These are phyloP conservation scores for Amphipyra berbera DNA, from an alignment of 2,888 invertebrate species.

Conservation along the genomic window DNA sequence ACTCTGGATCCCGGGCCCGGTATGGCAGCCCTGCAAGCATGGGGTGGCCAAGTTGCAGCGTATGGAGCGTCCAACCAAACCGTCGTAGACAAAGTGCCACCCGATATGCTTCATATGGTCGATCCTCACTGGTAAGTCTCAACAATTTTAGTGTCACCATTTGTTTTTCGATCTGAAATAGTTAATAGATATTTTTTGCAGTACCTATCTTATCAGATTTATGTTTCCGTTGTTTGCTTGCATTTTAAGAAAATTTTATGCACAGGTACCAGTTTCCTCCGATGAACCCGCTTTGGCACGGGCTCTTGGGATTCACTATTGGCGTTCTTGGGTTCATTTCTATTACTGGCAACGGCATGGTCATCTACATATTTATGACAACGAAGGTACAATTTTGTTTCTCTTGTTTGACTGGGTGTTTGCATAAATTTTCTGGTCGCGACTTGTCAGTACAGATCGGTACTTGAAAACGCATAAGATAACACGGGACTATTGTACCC, in stretches of 20 bases:
- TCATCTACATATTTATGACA: constrained; percentile 93
- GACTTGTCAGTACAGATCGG: too few species aligned
- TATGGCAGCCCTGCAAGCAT: constrained; percentile 83
- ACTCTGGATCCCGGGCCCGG: constrained; percentile 85
- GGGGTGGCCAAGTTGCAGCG: constrained; percentile 85
- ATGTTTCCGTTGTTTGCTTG: too few species aligned
- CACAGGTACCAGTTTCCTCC: constrained; percentile 96
- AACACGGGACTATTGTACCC: too few species aligned
- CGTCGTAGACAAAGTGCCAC: constrained; percentile 94
- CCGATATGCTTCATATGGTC: constrained; percentile 94
- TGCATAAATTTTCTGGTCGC: too few species aligned
- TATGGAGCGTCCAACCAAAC: constrained; percentile 92
- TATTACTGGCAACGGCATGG: constrained; percentile 93
- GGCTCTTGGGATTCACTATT: constrained; percentile 94
- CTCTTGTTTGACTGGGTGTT: neutral
- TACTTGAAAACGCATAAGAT: too few species aligned
- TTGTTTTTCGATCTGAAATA: neutral
- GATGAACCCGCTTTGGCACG: constrained; percentile 97
- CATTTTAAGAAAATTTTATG: neutral
- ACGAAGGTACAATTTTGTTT: constrained; percentile 88
- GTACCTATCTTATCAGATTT: too few species aligned
- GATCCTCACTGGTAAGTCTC: constrained; percentile 93
- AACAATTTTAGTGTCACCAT: neutral
- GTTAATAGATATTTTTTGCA: neutral
- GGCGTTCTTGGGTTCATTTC: constrained; percentile 93